Percentiles rank a stretch among this genome's conserved stretches.
Evolutionary conservation across 1,140 invertebrate species (phyloP).

Genomic region (Nasonia giraulti): DNA sequence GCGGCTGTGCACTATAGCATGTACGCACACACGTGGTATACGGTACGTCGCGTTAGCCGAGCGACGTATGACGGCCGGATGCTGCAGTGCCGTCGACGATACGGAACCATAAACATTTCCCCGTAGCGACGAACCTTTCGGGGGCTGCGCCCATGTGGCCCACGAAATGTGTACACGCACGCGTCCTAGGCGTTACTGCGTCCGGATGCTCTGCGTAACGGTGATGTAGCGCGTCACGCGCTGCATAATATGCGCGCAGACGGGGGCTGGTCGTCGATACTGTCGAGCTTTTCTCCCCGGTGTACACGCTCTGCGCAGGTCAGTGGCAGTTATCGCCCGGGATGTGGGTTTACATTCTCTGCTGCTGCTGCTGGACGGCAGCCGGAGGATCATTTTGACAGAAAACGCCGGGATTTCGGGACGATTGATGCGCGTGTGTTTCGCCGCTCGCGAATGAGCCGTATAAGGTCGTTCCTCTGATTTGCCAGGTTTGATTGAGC

Average conservation of each 20-base stretch:
- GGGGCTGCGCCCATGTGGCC: not conserved
- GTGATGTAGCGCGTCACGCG: not conserved
- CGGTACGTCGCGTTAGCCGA: constrained; percentile 7
- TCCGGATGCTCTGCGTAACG: not conserved
- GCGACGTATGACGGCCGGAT: constrained; percentile 30
- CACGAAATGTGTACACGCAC: not conserved
- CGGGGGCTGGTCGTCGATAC: not conserved
- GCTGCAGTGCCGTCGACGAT: constrained; percentile 29
- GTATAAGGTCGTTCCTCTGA: not conserved
- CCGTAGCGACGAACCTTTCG: constrained; percentile 4
- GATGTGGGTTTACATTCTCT: no score
- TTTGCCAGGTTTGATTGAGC: not conserved
- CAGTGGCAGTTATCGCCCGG: no score
- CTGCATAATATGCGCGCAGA: not conserved
- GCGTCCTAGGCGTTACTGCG: not conserved
- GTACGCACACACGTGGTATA: not conserved
- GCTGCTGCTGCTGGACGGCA: no score
- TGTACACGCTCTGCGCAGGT: not conserved
- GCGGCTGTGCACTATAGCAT: not conserved
- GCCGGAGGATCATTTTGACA: not conserved
- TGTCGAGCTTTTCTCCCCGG: not conserved
- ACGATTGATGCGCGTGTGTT: not conserved
- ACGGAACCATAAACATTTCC: constrained; percentile 25
- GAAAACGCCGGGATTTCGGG: not conserved
- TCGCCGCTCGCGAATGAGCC: no score